phyloP scores from a whole-genome alignment of 2,797 vertebrate genomes.

The Sylvia borin region DNA sequence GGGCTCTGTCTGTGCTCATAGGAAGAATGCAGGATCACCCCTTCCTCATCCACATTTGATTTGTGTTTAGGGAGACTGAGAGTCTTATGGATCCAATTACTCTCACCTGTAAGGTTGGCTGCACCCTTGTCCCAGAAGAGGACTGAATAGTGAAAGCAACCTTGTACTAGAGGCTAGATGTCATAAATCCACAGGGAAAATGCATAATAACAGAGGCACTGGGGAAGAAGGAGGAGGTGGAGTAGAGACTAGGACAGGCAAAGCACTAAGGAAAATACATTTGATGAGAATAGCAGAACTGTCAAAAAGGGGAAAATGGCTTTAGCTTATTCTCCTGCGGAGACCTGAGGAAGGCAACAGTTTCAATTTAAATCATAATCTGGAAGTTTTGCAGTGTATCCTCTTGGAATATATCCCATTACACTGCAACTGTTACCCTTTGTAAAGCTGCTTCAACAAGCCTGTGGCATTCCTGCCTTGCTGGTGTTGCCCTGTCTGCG shows the following conservation, averaged over 20 bases:
- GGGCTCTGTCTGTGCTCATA: neutral
- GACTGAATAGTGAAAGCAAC: neutral
- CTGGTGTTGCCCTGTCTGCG: neutral
- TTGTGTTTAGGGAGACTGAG: neutral
- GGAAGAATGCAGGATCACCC: neutral
- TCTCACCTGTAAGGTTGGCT: neutral
- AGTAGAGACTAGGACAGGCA: neutral
- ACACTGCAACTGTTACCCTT: neutral
- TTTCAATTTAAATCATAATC: neutral
- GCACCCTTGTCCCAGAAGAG: neutral
- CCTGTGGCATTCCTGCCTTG: neutral
- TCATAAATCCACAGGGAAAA: neutral
- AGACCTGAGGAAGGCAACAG: neutral
- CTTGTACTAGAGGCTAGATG: neutral
- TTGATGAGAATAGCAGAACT: neutral
- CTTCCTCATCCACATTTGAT: neutral
- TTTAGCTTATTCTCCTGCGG: neutral
- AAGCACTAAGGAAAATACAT: neutral
- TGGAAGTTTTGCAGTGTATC: neutral
- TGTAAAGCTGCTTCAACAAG: neutral
- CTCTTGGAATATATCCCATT: neutral
- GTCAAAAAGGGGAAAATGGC: neutral
- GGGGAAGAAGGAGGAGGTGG: neutral
- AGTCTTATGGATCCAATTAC: neutral
- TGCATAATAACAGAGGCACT: neutral